A percentile compares a stretch with the other conserved stretches of the same genome.
phyloP scores from a whole-genome alignment of 2,113 vertebrate species.

The Ariopsis seemanni region DNA sequence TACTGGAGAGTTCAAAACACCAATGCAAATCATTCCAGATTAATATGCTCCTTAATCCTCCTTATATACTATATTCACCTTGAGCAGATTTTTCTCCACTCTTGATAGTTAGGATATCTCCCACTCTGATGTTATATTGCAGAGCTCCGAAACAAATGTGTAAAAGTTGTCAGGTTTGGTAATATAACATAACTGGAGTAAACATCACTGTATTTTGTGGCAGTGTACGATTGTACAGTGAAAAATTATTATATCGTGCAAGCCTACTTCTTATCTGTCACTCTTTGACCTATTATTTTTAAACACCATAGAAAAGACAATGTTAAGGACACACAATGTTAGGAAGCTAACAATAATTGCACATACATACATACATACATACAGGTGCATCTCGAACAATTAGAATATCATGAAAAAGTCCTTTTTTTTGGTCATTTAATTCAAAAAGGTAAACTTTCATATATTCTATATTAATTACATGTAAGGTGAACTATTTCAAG shows the following conservation, averaged over 20 bases:
- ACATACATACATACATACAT: neutral
- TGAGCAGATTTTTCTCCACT: too few species aligned
- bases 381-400: too few species aligned
- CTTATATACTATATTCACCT: neutral
- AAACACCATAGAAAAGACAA: neutral
- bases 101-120: neutral
- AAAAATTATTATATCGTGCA: neutral
- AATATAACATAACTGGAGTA: neutral
- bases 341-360: neutral
- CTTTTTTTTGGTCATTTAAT: too few species aligned
- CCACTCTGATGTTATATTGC: neutral
- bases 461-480: too few species aligned
- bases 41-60: neutral
- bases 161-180: neutral
- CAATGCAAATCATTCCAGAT: neutral
- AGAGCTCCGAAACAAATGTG: neutral
- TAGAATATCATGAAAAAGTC: too few species aligned
- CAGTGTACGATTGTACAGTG: neutral
- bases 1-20: neutral
- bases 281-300: neutral
- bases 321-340: neutral
- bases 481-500: too few species aligned
- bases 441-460: too few species aligned
- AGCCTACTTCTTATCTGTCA: neutral
- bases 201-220: neutral